A percentile compares a stretch with the other conserved stretches of the same genome.
Evolutionary conservation across 2,113 vertebrate species (phyloP).

Genomic region (Danio rerio): GRCz12tu NC_133189.1:53727501-53728000

Average conservation of each 20-base stretch:
- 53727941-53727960: too few species aligned
- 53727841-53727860: too few species aligned
- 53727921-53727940: too few species aligned
- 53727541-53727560: not conserved
- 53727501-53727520: too few species aligned
- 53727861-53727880: too few species aligned
- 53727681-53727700: not conserved
- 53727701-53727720: not conserved
- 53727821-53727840: too few species aligned
- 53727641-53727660: not conserved
- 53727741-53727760: not conserved
- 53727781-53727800: not conserved
- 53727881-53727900: too few species aligned
- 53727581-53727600: conserved; percentile 7
- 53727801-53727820: too few species aligned
- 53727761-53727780: not conserved
- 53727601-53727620: not conserved
- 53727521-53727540: too few species aligned
- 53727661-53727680: not conserved
- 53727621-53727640: not conserved
- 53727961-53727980: too few species aligned
- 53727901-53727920: too few species aligned
- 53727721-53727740: not conserved
- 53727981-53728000: too few species aligned
- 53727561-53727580: not conserved